Percentiles rank a stretch among this genome's conserved stretches.
These are phyloP conservation scores for Nothoprocta perdicaria DNA, from an alignment of 2,113 vertebrate genomes.

Conservation along the genomic window DNA sequence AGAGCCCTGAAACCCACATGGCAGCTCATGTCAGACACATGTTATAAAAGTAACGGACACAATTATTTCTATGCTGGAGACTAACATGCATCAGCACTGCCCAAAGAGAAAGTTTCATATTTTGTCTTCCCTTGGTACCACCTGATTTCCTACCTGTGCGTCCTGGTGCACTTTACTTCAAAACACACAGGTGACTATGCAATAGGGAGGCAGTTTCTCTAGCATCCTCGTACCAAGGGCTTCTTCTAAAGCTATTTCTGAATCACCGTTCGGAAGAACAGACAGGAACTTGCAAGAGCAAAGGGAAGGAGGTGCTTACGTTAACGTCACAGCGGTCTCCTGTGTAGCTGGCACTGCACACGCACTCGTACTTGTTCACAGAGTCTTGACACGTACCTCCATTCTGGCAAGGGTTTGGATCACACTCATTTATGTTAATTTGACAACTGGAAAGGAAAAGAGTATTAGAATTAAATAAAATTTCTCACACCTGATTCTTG, in stretches of 20 bases:
- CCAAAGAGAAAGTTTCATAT: neutral
- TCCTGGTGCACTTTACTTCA: neutral
- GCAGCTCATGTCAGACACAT: neutral
- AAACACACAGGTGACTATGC: fast-evolving
- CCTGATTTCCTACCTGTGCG: fast-evolving
- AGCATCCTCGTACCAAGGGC: fast-evolving
- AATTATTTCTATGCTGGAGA: neutral
- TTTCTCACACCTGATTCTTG: neutral
- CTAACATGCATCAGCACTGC: neutral
- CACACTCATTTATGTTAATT: slow-evolving; percentile 85
- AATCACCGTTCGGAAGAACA: fast-evolving
- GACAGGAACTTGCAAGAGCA: neutral
- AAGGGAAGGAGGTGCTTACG: slow-evolving; percentile 77
- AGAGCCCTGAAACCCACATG: neutral
- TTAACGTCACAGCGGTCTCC: slow-evolving; percentile 86
- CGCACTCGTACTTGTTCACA: slow-evolving; percentile 85
- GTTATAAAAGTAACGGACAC: neutral
- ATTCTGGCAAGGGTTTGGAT: slow-evolving; percentile 89
- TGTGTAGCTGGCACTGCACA: slow-evolving; percentile 84
- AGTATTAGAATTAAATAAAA: neutral
- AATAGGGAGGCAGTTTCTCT: fast-evolving
- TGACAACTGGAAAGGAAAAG: slow-evolving; percentile 84
- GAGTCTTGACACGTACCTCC: slow-evolving; percentile 88
- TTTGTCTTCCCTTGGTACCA: neutral
- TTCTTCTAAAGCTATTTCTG: neutral